These are phyloP conservation scores for Hyppa rectilinea DNA, from an alignment of 2,888 invertebrate genomes.

Conservation along the genomic window DNA sequence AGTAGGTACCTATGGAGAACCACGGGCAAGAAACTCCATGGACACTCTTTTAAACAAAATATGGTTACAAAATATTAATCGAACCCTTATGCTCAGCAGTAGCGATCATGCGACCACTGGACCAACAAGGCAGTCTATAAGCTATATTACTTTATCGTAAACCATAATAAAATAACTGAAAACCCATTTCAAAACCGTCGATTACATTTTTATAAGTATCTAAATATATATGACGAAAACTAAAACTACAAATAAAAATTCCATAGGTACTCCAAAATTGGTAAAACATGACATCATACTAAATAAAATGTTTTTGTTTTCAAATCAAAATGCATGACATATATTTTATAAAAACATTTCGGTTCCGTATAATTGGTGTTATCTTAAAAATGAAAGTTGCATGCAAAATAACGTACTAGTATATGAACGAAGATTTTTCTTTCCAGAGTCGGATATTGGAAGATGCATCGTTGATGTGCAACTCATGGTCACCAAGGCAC, in stretches of 20 bases:
- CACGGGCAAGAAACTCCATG: no score
- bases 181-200: no score
- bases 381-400: constrained; percentile 54
- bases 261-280: background rate
- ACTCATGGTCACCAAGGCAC: constrained; percentile 97
- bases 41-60: no score
- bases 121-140: no score
- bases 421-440: constrained; percentile 77
- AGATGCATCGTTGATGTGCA: constrained; percentile 97
- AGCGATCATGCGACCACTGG: no score
- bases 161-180: background rate
- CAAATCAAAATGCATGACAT: constrained; percentile 7
- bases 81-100: no score
- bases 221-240: background rate
- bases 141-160: no score
- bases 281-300: background rate
- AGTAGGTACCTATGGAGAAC: no score
- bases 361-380: constrained; percentile 15
- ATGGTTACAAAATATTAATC: no score
- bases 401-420: constrained; percentile 69
- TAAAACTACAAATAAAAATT: background rate
- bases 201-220: no score
- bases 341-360: background rate
- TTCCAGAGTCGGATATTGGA: constrained; percentile 97
- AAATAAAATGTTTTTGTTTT: no score